phyloP scores from a whole-genome alignment of 2,888 invertebrate species.

The Agriotes lineatus region DNA sequence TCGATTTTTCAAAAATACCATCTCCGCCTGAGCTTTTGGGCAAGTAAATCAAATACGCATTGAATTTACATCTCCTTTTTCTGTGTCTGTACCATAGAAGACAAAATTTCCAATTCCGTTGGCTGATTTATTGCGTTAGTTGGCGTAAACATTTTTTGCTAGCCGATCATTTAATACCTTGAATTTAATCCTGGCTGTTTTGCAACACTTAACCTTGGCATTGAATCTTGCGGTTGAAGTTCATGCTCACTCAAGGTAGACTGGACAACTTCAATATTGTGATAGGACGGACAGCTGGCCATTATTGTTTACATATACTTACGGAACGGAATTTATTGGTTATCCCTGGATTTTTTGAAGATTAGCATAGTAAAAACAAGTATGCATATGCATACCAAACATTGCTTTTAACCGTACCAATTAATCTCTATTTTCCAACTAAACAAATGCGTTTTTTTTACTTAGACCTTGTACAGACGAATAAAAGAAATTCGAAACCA shows the following conservation, averaged over 20 bases:
- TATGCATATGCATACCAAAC: not conserved
- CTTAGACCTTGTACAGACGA: no score
- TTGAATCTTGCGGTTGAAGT: conserved; percentile 41
- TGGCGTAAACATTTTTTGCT: conserved; percentile 24
- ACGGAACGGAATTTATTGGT: not conserved
- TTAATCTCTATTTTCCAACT: no score
- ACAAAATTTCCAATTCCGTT: conserved; percentile 23
- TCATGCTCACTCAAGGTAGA: conserved; percentile 37
- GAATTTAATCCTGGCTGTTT: conserved; percentile 40
- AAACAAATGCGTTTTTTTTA: no score
- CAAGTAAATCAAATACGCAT: conserved; percentile 2
- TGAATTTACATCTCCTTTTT: conserved; percentile 9
- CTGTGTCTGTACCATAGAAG: not conserved
- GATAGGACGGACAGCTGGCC: conserved; percentile 22
- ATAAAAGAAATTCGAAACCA: no score
- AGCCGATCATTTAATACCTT: conserved; percentile 35
- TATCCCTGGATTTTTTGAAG: not conserved
- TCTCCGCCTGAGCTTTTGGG: no score
- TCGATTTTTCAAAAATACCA: no score
- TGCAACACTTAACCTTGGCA: conserved; percentile 44
- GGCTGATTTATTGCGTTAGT: conserved; percentile 25
- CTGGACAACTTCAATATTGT: conserved; percentile 31
- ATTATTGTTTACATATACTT: conserved; percentile 25
- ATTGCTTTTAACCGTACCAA: not conserved
- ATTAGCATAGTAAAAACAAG: not conserved